Evolutionary conservation across 1,140 invertebrate genomes (phyloP), one percentile per base, ranked within the genome.

Genomic region (Dolichoris vasculosae): DNA sequence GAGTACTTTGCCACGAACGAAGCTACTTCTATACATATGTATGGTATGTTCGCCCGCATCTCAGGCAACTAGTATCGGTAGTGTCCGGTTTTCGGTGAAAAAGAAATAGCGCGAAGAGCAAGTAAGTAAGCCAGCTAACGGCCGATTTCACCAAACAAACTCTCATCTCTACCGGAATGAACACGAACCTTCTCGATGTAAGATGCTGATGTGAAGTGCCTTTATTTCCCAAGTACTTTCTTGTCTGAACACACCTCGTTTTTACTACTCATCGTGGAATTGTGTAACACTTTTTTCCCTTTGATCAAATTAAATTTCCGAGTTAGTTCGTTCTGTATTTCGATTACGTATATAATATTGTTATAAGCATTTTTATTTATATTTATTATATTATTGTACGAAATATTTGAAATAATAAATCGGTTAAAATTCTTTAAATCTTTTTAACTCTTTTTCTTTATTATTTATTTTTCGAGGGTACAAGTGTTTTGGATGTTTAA

Each of bases 31-130:
- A 59, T 38, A 8, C 17, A 17, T 51, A 35, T 7, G 13, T 32
- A 3, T 32, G 11, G 0, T 69, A 13, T n/a, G 43, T 46, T 7
- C 4, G 7, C 26, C 4, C 7, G 11, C 30, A 64, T 30, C 26
- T 30, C 1, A 78, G 78, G 77, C 80, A 81, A 76, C 59, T 73
- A 51, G 77, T 73, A 86, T 84, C 77, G 76, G 84, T 79, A 40
- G 63, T 51, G 86, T 84, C 77, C 73, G 84, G 79, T 84, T 85
- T 79, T 71, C 81, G 46, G 67, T n/a, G 32, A 48, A 71, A 67
- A 80, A 84, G 71, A 81, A 86, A 46, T 20, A 38, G 23, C 48
- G 46, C 48, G 43, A 55, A 63, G 6, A 75, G n/a, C 7, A 63
- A 38, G 46, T 40, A 51, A 26, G 23, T 26, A 40, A 64, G 30